A percentile compares a stretch with the other conserved stretches of the same genome.
These are phyloP conservation scores for Triplophysa dalaica DNA, from an alignment of 2,113 vertebrate species.

Conservation along the genomic window DNA sequence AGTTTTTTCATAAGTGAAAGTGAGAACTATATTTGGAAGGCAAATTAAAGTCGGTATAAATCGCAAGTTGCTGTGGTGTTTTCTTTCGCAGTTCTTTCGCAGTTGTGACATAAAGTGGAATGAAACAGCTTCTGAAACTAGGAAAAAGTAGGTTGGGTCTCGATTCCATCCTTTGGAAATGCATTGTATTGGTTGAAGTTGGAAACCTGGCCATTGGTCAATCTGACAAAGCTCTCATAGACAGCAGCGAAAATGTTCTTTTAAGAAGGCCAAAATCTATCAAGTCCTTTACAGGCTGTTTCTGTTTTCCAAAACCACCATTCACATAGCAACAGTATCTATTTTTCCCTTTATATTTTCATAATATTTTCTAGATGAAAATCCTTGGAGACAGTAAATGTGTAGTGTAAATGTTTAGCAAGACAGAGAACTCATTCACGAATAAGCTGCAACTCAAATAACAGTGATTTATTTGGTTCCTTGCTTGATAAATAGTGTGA, in stretches of 20 bases:
- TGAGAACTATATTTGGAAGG: too few relatives aligned
- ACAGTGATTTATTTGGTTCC: neutral
- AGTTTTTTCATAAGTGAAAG: too few relatives aligned
- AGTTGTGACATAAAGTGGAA: too few relatives aligned
- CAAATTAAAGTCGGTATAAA: too few relatives aligned
- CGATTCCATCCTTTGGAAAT: too few relatives aligned
- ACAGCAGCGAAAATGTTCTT: neutral
- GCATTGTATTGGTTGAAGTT: too few relatives aligned
- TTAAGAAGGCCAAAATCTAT: neutral
- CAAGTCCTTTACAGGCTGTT: neutral
- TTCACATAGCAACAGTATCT: neutral
- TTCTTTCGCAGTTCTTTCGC: too few relatives aligned
- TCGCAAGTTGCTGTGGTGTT: too few relatives aligned
- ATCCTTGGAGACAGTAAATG: neutral
- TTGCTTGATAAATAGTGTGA: constrained; percentile 18
- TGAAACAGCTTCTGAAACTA: too few relatives aligned
- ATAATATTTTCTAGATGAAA: neutral
- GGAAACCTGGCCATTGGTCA: too few relatives aligned
- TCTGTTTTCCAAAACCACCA: neutral
- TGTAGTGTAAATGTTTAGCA: neutral
- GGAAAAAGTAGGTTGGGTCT: too few relatives aligned
- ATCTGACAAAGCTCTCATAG: too few relatives aligned
- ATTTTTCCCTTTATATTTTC: neutral
- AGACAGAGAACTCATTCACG: neutral
- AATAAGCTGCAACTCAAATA: constrained; percentile 11